Percentiles rank a stretch among this genome's conserved stretches.
Evolutionary conservation across 2,888 invertebrate genomes (phyloP).

Genomic region (Trissonchulus latispiculum): DNA sequence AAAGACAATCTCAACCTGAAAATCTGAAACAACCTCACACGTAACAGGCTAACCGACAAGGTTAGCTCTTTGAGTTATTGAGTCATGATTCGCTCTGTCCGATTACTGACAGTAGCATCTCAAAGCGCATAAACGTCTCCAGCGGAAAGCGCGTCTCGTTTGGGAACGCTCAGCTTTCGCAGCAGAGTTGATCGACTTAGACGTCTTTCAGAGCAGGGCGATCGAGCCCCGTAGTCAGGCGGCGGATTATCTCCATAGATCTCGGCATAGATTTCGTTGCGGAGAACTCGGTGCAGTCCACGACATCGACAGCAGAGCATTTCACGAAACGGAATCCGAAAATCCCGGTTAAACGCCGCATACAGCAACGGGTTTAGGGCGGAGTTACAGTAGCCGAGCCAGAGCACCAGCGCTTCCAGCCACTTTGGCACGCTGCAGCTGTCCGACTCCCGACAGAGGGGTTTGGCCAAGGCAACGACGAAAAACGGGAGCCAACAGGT

Average conservation of each 20-base stretch:
- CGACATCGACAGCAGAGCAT: constrained; percentile 42
- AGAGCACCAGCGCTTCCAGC: constrained; percentile 15
- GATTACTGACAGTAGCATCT: no score
- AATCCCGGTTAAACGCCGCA: constrained; percentile 39
- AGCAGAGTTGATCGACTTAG: no score
- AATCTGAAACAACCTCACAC: no score
- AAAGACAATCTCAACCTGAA: no score
- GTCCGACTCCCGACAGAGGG: constrained; percentile 7
- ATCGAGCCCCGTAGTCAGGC: no score
- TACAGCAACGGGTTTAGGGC: constrained; percentile 23
- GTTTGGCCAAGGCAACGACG: constrained; percentile 16
- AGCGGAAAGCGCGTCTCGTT: no score
- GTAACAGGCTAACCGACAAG: no score
- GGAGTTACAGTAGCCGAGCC: constrained; percentile 22
- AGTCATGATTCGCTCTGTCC: no score
- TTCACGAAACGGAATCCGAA: constrained; percentile 42
- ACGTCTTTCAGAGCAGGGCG: no score
- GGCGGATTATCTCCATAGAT: neutral
- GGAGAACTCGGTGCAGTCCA: constrained; percentile 39
- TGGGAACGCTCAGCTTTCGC: no score
- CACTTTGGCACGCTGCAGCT: constrained; percentile 3
- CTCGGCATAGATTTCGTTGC: constrained; percentile 36
- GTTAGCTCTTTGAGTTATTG: no score
- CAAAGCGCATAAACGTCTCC: no score
- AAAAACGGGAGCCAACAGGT: constrained; percentile 25